Evolutionary conservation across 2,113 vertebrate species (phyloP), one percentile per base, ranked within the genome.

Genomic region (Benitochromis conjunctus): DNA sequence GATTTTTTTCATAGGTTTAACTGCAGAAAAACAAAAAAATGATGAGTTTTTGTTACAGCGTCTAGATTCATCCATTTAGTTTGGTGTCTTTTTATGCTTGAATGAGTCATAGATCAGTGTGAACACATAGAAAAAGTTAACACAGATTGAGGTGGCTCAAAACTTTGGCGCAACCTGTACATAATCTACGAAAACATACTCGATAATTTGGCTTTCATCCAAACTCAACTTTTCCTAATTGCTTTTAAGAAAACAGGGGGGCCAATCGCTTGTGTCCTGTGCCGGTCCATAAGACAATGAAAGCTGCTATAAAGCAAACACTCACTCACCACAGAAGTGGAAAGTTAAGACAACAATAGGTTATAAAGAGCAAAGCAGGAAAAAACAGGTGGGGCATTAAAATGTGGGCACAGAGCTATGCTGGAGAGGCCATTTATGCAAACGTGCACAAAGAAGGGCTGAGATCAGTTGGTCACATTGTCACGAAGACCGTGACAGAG

Each of bases 401-500:
- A 84, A 79, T 79, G 74, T 43, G 53, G 80, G 85, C 48, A 55
- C 14, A 24, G 57, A 26, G 36, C 34, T 7, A 4, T 26, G 36
- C 38, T 66, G 53, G 78, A 26, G 77, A 87, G 87, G 80, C 24
- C 38, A 31, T 78, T 79, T 54, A 10, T 12, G 69, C 9, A 13
- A 76, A 83, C 38, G 57, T 56, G 80, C 80, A 91, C 82, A 88
- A 71, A 89, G 46, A 76, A 76, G 46, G 80, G 46, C 88, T 81
- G 78, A 83, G 81, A 82, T 83, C 55, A 71, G 85, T 79, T 82
- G 84, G 21, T 92, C 92, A 86, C 88, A 93, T 78, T 90, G 91
- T 92, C 84, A 57, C 86, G 91, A 85, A 93, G 91, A 92, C 92
- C 90, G 92, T 93, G 91, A 91, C 92, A 12, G 82, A 74, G 79